Base-by-base conservation (phyloP, 1,140 invertebrate species). In the Mamestra configurata region DNA sequence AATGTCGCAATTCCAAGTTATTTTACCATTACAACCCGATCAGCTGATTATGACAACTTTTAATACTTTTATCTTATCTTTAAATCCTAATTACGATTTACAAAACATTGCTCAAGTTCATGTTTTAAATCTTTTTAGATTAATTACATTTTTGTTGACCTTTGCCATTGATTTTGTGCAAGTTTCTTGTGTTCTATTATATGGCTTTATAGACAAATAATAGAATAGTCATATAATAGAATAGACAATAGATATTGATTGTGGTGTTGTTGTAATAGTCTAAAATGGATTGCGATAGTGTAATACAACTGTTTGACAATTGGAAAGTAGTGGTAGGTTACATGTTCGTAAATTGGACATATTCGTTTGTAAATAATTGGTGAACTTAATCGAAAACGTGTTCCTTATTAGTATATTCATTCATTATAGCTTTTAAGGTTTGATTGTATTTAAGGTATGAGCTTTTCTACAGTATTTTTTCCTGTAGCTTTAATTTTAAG, bases 51-150 rank as follows among this genome's bases (percentile, higher is more conserved):
- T 46, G 43, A 40, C 37, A 40, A 46, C 6, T 15, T 46, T 15
- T 24, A 31, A 15, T 7, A 6, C 31, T 35, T 20, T 4, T 13
- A 43, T 46, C 27, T 61, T 37, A 57, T 76, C 49, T 61, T 35
- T 46, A 22, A 24, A 76, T 76, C 72, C 35, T 76, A 76, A 76
- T 76, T 76, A 61, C 20, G 13, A 13, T n/a, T 53, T 15, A 76
- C 27, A 76, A 76, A 61, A 76, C 55, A 20, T 55, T 31, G 49
- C 22, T 0, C 13, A 61, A 76, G 15, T 18, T 46, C 15, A 24
- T 2, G 18, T 61, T 76, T 61, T 61, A 57, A 73, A 59, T 55
- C 22, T 57, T 43, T 51, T 68, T 35, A 31, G 22, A 7, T 61
- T 76, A 76, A 76, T 76, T 76, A 61, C 18, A 59, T 59, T 18